A percentile compares a stretch with the other conserved stretches of the same genome.
These are phyloP conservation scores for Gadopsis bispinosus DNA, from an alignment of 2,797 vertebrate species.

Conservation along the genomic window DNA sequence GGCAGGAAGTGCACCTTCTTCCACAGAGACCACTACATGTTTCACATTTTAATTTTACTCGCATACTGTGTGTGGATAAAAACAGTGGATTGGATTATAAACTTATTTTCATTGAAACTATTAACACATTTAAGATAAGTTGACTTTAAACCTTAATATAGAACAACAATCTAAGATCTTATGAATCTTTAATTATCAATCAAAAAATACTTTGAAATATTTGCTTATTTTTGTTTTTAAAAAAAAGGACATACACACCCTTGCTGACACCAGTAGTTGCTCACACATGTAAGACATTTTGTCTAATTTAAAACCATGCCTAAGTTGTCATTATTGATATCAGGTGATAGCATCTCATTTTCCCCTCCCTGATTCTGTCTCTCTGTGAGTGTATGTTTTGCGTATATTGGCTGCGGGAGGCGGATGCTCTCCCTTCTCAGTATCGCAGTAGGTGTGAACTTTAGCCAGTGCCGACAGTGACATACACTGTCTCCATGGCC, in stretches of 20 bases:
- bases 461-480: conserved; percentile 10
- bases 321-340: background rate
- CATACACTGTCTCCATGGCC: background rate
- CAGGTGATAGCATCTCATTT: background rate
- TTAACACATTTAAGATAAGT: background rate
- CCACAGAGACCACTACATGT: conserved; percentile 2
- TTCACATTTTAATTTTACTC: conserved; percentile 24
- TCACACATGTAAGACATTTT: background rate
- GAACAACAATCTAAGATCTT: background rate
- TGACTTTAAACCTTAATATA: background rate
- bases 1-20: conserved; percentile 37
- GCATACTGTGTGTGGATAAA: background rate
- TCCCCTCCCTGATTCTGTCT: background rate
- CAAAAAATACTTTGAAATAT: background rate
- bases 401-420: background rate
- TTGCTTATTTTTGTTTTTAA: background rate
- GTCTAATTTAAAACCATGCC: background rate
- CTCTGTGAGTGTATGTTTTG: background rate
- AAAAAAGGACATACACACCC: background rate
- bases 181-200: background rate
- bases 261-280: background rate
- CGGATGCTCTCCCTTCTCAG: conserved; percentile 7
- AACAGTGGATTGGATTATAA: background rate
- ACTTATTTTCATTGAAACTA: conserved; percentile 3
- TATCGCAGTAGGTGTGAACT: conserved; percentile 23